Evolutionary conservation across 2,888 invertebrate genomes (phyloP).

Genomic region (Ganaspis brasiliensis): DNA sequence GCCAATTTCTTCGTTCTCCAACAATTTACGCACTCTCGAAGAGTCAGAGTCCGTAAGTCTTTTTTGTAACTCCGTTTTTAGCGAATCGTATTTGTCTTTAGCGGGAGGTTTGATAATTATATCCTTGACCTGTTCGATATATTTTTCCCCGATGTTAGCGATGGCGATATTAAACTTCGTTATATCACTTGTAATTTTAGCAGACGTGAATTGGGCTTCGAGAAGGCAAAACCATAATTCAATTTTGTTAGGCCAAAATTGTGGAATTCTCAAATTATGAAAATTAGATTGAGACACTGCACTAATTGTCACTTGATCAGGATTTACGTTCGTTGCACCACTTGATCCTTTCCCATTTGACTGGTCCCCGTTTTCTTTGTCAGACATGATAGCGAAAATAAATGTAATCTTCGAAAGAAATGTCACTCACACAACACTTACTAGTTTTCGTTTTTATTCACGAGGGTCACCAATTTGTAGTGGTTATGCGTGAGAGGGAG

Average conservation of each 20-base stretch:
- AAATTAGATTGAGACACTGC: too few relatives aligned
- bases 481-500: too few relatives aligned
- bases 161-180: constrained; percentile 44
- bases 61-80: neutral
- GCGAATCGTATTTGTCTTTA: constrained; percentile 18
- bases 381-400: too few relatives aligned
- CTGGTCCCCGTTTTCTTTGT: too few relatives aligned
- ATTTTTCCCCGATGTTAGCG: constrained; percentile 11
- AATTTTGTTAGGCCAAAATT: constrained; percentile 41
- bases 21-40: neutral
- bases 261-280: neutral
- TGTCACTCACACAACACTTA: too few relatives aligned
- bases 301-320: too few relatives aligned
- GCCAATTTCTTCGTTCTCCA: constrained; percentile 35
- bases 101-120: constrained; percentile 27
- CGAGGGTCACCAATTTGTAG: too few relatives aligned
- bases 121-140: constrained; percentile 41
- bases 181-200: constrained; percentile 35
- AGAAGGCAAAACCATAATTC: constrained; percentile 36
- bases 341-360: too few relatives aligned
- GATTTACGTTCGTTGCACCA: too few relatives aligned
- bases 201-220: constrained; percentile 40
- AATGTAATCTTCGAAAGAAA: too few relatives aligned
- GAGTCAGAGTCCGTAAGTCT: constrained; percentile 42
- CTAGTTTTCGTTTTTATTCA: too few relatives aligned